Evolutionary conservation across 2,113 vertebrate genomes (phyloP), one percentile per base, ranked within the genome.

Genomic region (Clarias macrocephalus): DNA sequence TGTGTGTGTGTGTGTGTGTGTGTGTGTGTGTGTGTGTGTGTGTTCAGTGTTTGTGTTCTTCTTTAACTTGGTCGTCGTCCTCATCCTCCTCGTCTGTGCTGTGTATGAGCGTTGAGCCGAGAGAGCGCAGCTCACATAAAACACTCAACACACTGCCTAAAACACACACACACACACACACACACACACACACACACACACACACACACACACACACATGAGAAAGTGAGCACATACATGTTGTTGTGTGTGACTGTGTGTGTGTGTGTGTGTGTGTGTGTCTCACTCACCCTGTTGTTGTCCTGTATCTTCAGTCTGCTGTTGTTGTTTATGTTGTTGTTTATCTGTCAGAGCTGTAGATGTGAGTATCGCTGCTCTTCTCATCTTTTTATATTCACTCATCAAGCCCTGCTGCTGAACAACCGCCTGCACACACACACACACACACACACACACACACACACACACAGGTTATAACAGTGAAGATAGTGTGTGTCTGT

Each of bases 41-140:
- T 83, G 72, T 33, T 48, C 48, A 42, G 52, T 54, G n/a, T 76
- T 68, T 65, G 42, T 83, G 25, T 33, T 84, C 82, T 73, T n/a
- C 87, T 59, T 89, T 83, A 56, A 65, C 85, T 79, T 87, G 87
- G 65, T 87, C 89, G 37, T 90, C 85, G 80, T 92, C 93, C 82
- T 95, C 95, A 23, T 92, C 94, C 82, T 94, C 94, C n/a, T 94
- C 93, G 54, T 95, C 95, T 30, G 94, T 94, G 89, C 94, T 93
- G 91, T 93, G 91, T 73, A 94, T 90, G 88, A 95, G 93, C 15
- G 90, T 92, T n/a, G 93, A 92, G 73, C 94, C 94, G 87, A 96
- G 93, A 79, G 89, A 85, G 33, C 92, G 94, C 75, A 96, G 93
- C 87, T 93, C 93, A 77, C 92, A 92, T 90, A 95, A 89, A 86